Evolutionary conservation across 2,113 vertebrate species (phyloP).

Genomic region (Protobothrops flavoviridis): DNA sequence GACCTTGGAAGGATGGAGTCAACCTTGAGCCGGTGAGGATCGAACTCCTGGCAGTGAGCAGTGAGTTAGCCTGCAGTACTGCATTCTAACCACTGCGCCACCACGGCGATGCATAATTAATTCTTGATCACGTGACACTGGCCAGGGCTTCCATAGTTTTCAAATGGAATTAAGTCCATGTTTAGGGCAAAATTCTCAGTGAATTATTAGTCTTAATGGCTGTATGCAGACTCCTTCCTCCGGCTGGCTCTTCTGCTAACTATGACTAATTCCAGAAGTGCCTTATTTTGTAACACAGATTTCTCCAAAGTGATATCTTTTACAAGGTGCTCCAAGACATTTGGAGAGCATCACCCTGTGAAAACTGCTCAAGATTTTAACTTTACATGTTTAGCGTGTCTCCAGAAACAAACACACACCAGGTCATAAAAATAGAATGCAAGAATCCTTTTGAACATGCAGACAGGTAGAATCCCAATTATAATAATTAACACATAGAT

Average conservation of each 20-base stretch:
- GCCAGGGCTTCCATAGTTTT: neutral
- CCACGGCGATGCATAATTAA: neutral
- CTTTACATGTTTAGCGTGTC: neutral
- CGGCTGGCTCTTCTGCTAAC: neutral
- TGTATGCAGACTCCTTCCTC: neutral
- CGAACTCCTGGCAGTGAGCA: too few species aligned
- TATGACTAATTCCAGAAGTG: neutral
- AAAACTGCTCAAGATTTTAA: neutral
- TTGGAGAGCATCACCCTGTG: neutral
- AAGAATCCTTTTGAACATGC: conserved; percentile 50
- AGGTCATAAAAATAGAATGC: conserved; percentile 47
- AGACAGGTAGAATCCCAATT: conserved; percentile 61
- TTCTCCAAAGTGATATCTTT: neutral
- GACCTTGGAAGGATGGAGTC: too few species aligned
- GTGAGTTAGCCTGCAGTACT: too few species aligned
- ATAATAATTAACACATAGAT: conserved; percentile 67
- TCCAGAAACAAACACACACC: conserved; percentile 43
- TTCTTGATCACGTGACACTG: neutral
- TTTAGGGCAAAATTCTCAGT: neutral
- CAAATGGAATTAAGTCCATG: neutral
- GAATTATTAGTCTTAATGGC: too few species aligned
- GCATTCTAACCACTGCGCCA: too few species aligned
- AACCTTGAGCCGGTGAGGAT: too few species aligned
- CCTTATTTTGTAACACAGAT: neutral
- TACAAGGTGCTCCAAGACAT: neutral